Evolutionary conservation across 2,888 invertebrate species (phyloP).

Genomic region (Mylabris sibirica): DNA sequence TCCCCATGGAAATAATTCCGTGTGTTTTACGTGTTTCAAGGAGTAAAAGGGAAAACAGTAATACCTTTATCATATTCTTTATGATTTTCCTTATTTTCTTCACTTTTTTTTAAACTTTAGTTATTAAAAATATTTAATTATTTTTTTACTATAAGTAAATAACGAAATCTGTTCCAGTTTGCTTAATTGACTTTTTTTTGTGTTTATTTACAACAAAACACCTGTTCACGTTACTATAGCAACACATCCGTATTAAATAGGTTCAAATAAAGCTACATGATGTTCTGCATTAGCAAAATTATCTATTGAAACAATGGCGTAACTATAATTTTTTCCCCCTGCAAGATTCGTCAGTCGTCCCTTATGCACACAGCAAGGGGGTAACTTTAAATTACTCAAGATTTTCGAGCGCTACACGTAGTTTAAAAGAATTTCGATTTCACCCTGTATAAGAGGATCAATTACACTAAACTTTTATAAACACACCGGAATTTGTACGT

Average conservation of each 20-base stretch:
- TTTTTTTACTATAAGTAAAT: constrained; percentile 15
- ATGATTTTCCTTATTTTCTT: constrained; percentile 22
- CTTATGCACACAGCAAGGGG: too few species aligned
- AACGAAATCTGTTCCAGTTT: constrained; percentile 3
- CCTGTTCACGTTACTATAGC: constrained; percentile 30
- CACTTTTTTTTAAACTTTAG: not conserved
- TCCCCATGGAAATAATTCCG: constrained; percentile 34
- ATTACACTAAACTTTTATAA: too few species aligned
- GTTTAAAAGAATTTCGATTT: too few species aligned
- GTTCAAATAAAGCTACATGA: constrained; percentile 15
- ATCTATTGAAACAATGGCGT: constrained; percentile 21
- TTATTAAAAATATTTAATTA: constrained; percentile 21
- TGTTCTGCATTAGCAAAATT: constrained; percentile 27
- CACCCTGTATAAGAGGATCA: too few species aligned
- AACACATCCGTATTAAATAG: constrained; percentile 28
- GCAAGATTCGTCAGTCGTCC: too few species aligned
- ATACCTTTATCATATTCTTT: constrained; percentile 28
- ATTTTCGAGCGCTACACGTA: too few species aligned
- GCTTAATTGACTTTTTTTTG: constrained; percentile 25
- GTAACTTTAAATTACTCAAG: too few species aligned
- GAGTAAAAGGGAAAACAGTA: not conserved
- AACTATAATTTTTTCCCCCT: not conserved
- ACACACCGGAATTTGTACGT: too few species aligned
- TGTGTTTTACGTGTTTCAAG: constrained; percentile 29
- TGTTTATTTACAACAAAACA: constrained; percentile 30